Conservation (phyloP, 1,140 invertebrate species). For the Psix sp. region DNA sequence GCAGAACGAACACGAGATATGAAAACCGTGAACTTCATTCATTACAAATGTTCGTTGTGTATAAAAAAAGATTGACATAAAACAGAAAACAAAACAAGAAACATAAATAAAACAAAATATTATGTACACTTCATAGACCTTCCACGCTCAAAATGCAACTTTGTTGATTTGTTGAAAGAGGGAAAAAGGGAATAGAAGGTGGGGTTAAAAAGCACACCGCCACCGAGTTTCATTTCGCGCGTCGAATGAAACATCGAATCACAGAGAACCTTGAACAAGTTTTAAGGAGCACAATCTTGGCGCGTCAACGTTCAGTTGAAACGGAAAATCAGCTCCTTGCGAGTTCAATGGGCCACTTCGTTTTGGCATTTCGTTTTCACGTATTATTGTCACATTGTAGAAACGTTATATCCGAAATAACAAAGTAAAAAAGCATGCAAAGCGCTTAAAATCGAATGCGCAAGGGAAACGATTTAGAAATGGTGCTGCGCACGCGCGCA, state of each 20-base stretch:
- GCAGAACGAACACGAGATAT: not conserved
- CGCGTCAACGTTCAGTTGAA: not conserved
- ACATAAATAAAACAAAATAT: constrained; percentile 1
- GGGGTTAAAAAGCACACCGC: too few species aligned
- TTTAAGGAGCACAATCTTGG: too few species aligned
- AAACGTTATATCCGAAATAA: too few species aligned
- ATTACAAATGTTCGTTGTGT: constrained; percentile 6
- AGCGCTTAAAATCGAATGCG: too few species aligned
- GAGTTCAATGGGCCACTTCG: not conserved
- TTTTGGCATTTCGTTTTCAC: not conserved
- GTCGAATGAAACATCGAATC: too few species aligned
- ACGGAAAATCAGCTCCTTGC: not conserved
- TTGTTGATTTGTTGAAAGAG: constrained; percentile 3
- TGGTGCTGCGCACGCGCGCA: too few species aligned
- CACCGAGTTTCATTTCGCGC: not conserved
- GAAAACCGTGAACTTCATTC: constrained; percentile 2
- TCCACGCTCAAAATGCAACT: constrained; percentile 2
- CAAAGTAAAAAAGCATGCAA: too few species aligned
- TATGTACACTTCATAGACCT: not conserved
- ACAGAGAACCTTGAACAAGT: too few species aligned
- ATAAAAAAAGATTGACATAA: not conserved
- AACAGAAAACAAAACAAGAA: constrained; percentile 3
- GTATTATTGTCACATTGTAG: constrained; percentile 12
- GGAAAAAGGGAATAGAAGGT: too few species aligned
- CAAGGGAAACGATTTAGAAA: too few species aligned